Base-by-base conservation (phyloP, 1,140 invertebrate species). In the Hypsibius dujardini region DNA sequence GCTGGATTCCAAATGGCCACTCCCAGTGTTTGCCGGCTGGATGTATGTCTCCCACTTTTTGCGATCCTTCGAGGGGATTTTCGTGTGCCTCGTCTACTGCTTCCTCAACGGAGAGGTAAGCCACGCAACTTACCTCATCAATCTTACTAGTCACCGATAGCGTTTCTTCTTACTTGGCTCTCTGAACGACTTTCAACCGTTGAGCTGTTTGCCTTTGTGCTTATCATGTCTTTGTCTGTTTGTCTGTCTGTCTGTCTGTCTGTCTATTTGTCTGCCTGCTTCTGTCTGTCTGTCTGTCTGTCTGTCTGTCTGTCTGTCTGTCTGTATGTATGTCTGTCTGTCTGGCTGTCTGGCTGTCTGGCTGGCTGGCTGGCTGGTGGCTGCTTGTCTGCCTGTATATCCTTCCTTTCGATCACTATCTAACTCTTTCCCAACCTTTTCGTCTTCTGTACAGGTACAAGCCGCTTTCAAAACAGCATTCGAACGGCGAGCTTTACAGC, bases 81-180 rank as follows among this genome's bases (percentile, higher is more conserved):
- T 88, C 76, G 92, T 95, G 14, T 88, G 92, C 14, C 84, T 90
- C 46, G 83, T 96, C 7, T 95, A 94, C 80, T 96, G 92, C 78
- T 95, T 95, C 83, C 90, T 88, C 80, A 96, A 96, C 77, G 90
- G 90, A 73, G 90, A 95, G 85, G 92, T 93, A 56, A 56, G 50
- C 50, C 7, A 56, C 7, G n/a, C 50, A 7, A 7, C 7, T 56
- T 56, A n/a, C n/a, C n/a, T n/a, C n/a, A n/a, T n/a, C n/a, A n/a
- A n/a, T n/a, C n/a, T n/a, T n/a, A n/a, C n/a, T n/a, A n/a, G n/a
- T n/a, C n/a, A n/a, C n/a, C n/a, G n/a, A n/a, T 56, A 56, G n/a
- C n/a, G 7, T 56, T 56, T 56, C 7, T 56, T 7, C 50, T 7
- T n/a, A 7, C 50, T 56, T 56, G 50, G 7, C 7, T n/a, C 7